Percentiles rank a stretch among this genome's conserved stretches.
Conservation (phyloP, 2,113 vertebrate species). For the Eleginops maclovinus region DNA sequence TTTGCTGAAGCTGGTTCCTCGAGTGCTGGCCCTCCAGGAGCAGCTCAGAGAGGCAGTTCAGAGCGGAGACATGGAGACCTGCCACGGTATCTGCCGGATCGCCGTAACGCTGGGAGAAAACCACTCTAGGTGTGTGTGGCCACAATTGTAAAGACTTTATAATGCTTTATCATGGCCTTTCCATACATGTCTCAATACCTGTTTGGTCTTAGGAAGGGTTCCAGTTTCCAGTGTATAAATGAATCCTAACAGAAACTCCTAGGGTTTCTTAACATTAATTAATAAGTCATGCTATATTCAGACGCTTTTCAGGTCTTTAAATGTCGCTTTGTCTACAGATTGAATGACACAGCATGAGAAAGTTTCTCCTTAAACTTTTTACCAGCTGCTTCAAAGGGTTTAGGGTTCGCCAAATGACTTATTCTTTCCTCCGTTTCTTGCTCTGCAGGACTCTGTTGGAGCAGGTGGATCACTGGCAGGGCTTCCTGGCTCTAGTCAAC, state of each 20-base stretch:
- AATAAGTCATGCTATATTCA: not conserved
- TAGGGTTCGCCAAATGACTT: not conserved
- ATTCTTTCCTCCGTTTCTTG: not conserved
- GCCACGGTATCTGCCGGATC: conserved; percentile 96
- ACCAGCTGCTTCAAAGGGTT: not conserved
- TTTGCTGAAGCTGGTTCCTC: conserved; percentile 95
- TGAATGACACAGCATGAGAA: not conserved
- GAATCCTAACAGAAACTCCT: not conserved
- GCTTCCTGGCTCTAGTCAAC: conserved; percentile 97
- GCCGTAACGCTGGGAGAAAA: conserved; percentile 96
- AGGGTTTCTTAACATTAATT: not conserved
- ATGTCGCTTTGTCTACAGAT: conserved; percentile 4
- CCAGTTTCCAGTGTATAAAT: not conserved
- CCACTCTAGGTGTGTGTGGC: conserved; percentile 89
- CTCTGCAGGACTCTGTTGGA: conserved; percentile 91
- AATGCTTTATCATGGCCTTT: not conserved
- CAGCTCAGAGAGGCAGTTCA: conserved; percentile 95
- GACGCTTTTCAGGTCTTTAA: not conserved
- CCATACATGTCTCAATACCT: not conserved
- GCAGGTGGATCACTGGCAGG: conserved; percentile 99
- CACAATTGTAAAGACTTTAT: not conserved
- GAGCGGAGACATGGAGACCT: conserved; percentile 98
- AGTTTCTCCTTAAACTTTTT: conserved; percentile 9
- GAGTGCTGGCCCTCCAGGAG: conserved; percentile 94
- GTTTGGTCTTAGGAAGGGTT: not conserved